These are phyloP conservation scores for Diachrysia chrysitis DNA, from an alignment of 2,888 invertebrate genomes.

Conservation along the genomic window DNA sequence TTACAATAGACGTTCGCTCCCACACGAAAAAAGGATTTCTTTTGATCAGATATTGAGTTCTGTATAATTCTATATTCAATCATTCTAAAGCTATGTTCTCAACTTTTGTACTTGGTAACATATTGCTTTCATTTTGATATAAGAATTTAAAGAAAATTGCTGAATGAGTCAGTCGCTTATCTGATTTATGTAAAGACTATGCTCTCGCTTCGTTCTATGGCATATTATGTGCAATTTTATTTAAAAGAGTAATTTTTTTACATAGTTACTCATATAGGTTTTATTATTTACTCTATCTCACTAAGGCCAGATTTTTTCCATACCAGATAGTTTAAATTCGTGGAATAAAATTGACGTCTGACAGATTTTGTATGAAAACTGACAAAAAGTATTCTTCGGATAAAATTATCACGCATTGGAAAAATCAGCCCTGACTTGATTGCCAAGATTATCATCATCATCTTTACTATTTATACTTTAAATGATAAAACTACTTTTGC, in stretches of 20 bases:
- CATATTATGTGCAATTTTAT: background rate
- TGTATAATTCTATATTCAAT: conserved; percentile 36
- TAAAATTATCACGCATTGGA: too few species aligned
- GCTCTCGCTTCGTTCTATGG: background rate
- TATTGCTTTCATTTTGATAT: conserved; percentile 29
- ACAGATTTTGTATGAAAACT: too few species aligned
- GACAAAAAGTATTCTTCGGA: too few species aligned
- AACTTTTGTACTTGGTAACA: conserved; percentile 23
- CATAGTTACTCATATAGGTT: too few species aligned
- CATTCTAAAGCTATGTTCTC: conserved; percentile 27
- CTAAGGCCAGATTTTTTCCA: too few species aligned
- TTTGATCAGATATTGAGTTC: conserved; percentile 24
- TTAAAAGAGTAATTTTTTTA: background rate
- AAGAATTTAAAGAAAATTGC: conserved; percentile 29
- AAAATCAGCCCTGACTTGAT: too few species aligned
- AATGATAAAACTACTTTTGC: too few species aligned
- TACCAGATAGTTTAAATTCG: too few species aligned
- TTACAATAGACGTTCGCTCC: conserved; percentile 24
- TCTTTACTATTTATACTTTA: too few species aligned
- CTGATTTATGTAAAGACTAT: conserved; percentile 27
- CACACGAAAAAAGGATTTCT: conserved; percentile 31
- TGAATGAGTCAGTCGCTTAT: conserved; percentile 17
- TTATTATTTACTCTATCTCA: too few species aligned
- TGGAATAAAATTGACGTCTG: too few species aligned
- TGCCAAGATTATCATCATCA: too few species aligned